Base-by-base conservation (phyloP, 1,140 invertebrate species). In the Akabosia matsudoensis region DNA sequence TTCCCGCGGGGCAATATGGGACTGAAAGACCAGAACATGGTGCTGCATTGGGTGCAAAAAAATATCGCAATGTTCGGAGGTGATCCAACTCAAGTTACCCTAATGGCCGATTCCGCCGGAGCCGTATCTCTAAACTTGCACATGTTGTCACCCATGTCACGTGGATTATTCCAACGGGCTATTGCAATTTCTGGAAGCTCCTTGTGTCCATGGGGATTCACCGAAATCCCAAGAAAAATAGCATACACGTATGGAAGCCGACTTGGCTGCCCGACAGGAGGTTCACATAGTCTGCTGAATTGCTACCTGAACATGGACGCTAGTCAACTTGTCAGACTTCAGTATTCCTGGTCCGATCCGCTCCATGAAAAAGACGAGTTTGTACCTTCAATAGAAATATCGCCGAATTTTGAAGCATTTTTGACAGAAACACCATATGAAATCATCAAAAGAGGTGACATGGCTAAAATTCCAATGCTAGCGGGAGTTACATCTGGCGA, bases 51-150 rank as follows among this genome's bases (percentile, higher is more conserved):
- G 70, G 22, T 72, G 22, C 70, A 72, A 72, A 37, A 18, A 18
- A 72, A 72, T 72, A 72, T 72, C 45, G 30, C 30, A 1, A 33
- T 37, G 16, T 72, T 72, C 31, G 70, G 70, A 14, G 70, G 70
- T n/a, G 33, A 72, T 37, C 33, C 70, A 2, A 75, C 33, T 33
- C 28, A n/a, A 7, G 70, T 72, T 7, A 72, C 70, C 2, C 28
- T 72, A 37, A 28, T 72, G 4, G 70, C 31, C 3, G 70, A 33
- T 7, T 34, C 31, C 16, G 70, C 70, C 2, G 70, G 70, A 16
- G 70, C 70, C 22, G 70, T 34, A 1, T 4, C 30, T 14, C 14
- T 72, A 13, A 18, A 34, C n/a, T 28, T 72, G 3, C 70, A 37
- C 16, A 18, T 33, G 3, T 28, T 72, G 34, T 72, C 70, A 4